Percentiles rank a stretch among this genome's conserved stretches.
These are phyloP conservation scores for Acanthisitta chloris DNA, from an alignment of 2,113 vertebrate genomes.

Conservation along the genomic window DNA sequence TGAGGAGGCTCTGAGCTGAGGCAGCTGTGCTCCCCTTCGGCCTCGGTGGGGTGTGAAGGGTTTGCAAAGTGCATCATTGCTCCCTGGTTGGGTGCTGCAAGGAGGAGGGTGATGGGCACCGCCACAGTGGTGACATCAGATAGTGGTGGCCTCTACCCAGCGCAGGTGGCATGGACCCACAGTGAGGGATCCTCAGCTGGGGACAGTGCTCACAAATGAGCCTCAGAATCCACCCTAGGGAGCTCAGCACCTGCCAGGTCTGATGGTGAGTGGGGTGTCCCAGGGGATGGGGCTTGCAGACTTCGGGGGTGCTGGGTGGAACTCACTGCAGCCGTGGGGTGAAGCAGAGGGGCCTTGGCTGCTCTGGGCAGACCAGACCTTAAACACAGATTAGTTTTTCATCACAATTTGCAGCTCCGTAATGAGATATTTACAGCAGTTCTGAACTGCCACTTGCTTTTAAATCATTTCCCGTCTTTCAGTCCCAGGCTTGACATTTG, in stretches of 20 bases:
- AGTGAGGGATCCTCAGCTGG: neutral
- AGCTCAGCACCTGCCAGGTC: neutral
- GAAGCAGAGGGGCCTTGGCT: neutral
- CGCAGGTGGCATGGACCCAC: neutral
- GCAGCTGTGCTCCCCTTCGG: neutral
- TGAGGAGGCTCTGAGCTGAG: neutral
- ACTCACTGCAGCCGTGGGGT: rapidly evolving
- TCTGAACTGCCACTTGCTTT: neutral
- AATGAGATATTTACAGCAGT: neutral
- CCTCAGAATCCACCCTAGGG: neutral
- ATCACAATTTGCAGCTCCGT: neutral
- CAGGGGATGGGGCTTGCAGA: neutral
- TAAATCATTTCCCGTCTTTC: neutral
- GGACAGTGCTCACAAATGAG: neutral
- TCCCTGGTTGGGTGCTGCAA: rapidly evolving
- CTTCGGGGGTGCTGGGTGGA: neutral
- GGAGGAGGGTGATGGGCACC: neutral
- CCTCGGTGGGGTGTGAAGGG: neutral
- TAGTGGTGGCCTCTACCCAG: too few species aligned
- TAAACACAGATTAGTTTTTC: neutral
- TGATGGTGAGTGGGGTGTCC: neutral
- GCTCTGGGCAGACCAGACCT: neutral
- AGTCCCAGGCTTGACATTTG: neutral
- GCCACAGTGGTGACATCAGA: too few species aligned
- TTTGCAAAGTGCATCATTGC: rapidly evolving